These are phyloP conservation scores for Sarcophaga subvicina DNA, from an alignment of 2,888 invertebrate species.

Conservation along the genomic window DNA sequence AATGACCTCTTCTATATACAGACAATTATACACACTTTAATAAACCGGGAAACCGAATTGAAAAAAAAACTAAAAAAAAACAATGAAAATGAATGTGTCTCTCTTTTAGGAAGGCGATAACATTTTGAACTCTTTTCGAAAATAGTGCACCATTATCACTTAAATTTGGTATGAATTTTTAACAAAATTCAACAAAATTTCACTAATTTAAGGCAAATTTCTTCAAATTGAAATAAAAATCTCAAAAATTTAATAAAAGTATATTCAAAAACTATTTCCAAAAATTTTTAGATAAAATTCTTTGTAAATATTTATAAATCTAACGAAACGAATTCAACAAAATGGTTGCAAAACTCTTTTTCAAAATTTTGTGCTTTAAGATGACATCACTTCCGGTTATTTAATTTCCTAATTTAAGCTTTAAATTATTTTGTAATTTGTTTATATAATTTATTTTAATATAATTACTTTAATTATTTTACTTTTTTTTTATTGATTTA, in stretches of 20 bases:
- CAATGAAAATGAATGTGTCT: slow-evolving; percentile 30
- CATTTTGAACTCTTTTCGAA: slow-evolving; percentile 71
- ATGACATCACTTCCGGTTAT: slow-evolving; percentile 70
- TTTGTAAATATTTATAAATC: neutral
- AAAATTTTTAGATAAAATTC: too few species aligned
- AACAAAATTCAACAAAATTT: slow-evolving; percentile 16
- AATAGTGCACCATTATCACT: slow-evolving; percentile 70
- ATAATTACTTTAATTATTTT: slow-evolving; percentile 1
- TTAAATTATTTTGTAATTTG: slow-evolving; percentile 3
- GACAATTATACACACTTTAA: neutral
- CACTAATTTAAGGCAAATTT: neutral
- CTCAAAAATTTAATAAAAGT: neutral
- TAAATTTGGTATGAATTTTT: too few species aligned
- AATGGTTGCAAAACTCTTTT: slow-evolving; percentile 11
- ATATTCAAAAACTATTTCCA: too few species aligned
- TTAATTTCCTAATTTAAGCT: neutral
- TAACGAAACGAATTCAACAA: neutral
- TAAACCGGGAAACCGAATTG: slow-evolving; percentile 54
- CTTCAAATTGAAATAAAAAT: neutral
- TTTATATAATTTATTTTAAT: slow-evolving; percentile 21
- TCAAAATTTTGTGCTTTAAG: neutral
- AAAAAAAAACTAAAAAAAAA: neutral
- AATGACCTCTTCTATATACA: slow-evolving; percentile 45
- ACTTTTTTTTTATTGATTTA: slow-evolving; percentile 7
- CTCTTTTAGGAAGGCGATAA: slow-evolving; percentile 66